These are phyloP conservation scores for Otolemur crassicaudatus DNA, from an alignment of 2,797 vertebrate species.

Conservation along the genomic window DNA sequence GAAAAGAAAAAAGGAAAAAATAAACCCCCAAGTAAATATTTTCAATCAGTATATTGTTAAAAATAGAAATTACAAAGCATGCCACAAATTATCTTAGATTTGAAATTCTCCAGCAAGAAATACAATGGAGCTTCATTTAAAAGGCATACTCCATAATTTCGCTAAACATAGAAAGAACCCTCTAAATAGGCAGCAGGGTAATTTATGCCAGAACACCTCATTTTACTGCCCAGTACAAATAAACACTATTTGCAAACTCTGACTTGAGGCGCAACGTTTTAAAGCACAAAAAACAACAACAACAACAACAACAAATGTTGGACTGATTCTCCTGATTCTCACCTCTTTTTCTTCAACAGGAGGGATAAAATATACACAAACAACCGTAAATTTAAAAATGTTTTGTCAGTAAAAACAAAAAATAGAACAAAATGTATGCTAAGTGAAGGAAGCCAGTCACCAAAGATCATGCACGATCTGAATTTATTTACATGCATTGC, in stretches of 20 bases:
- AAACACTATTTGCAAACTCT: slow-evolving; percentile 57
- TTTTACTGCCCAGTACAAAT: not conserved
- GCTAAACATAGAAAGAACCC: not conserved
- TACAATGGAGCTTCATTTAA: slow-evolving; percentile 52
- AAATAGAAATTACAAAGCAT: slow-evolving; percentile 45
- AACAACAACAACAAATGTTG: slow-evolving; percentile 33
- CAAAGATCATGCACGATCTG: not conserved
- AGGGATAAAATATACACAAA: not conserved
- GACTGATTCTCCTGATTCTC: not conserved
- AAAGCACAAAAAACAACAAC: slow-evolving; percentile 60
- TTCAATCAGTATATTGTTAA: slow-evolving; percentile 18
- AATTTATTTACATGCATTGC: not conserved
- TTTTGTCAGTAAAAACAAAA: slow-evolving; percentile 32
- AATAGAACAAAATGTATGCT: not conserved
- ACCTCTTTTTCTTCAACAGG: not conserved
- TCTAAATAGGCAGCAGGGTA: not conserved
- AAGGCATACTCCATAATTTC: slow-evolving; percentile 7
- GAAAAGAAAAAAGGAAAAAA: slow-evolving; percentile 39
- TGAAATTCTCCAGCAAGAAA: slow-evolving; percentile 47
- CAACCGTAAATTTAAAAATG: slow-evolving; percentile 2
- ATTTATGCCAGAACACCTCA: slow-evolving; percentile 15
- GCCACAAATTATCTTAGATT: slow-evolving; percentile 37
- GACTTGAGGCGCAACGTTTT: slow-evolving; percentile 38
- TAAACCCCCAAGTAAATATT: slow-evolving; percentile 37
- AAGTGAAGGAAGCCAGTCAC: not conserved